Percentiles rank a stretch among this genome's conserved stretches.
phyloP scores from a whole-genome alignment of 2,113 vertebrate species.

The Vidua chalybeata region DNA sequence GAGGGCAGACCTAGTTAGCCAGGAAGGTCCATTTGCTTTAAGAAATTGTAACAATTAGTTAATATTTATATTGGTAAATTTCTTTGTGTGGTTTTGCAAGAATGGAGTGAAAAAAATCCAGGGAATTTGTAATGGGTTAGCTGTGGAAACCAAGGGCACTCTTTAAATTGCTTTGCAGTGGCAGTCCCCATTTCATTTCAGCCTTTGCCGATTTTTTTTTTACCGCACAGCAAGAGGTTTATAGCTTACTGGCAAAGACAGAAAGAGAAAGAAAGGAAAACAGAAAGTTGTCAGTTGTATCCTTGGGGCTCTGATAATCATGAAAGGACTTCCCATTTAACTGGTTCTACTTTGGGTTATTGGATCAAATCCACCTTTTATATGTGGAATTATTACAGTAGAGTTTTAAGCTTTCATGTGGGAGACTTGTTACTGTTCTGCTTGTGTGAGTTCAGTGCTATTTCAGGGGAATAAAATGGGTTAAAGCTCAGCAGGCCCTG shows the following conservation, averaged over 20 bases:
- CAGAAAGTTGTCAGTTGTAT: background rate
- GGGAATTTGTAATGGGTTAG: background rate
- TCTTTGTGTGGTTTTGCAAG: background rate
- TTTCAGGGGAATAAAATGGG: background rate
- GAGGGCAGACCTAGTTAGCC: background rate
- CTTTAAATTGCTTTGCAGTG: background rate
- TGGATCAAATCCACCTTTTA: background rate
- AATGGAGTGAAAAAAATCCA: background rate
- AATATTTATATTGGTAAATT: background rate
- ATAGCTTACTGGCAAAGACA: background rate
- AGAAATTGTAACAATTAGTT: background rate
- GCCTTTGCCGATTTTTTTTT: background rate
- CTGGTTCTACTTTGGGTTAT: background rate
- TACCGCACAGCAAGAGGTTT: background rate
- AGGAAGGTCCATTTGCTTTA: background rate
- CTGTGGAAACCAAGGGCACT: background rate
- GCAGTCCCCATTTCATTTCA: background rate
- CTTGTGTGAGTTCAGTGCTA: background rate
- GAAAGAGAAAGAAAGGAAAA: background rate
- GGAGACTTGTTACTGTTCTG: background rate
- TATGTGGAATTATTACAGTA: background rate
- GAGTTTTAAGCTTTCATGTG: background rate
- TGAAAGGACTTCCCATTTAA: background rate
- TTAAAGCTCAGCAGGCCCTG: conserved; percentile 14
- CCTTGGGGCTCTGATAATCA: background rate